These are phyloP conservation scores for Nasonovia ribisnigri DNA, from an alignment of 2,888 invertebrate species.

Conservation along the genomic window DNA sequence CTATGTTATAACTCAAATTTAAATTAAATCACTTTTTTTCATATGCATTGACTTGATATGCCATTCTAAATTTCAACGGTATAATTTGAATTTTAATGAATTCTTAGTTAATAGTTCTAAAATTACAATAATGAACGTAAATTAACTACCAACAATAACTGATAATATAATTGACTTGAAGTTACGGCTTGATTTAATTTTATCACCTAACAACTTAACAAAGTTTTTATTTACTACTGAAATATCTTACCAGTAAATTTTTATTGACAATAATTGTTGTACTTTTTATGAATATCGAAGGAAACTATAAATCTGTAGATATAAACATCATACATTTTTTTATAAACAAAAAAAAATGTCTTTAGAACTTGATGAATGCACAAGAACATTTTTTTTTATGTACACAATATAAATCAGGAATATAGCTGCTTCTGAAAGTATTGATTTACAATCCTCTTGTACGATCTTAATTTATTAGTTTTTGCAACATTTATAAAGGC, in stretches of 20 bases:
- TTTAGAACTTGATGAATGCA: background rate
- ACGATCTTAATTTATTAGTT: constrained; percentile 1
- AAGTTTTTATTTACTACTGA: background rate
- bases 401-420: background rate
- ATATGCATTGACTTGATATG: background rate
- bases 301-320: background rate
- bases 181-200: background rate
- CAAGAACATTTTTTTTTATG: background rate
- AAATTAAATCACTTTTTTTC: background rate
- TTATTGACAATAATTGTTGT: background rate
- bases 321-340: background rate
- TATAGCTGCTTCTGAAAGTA: background rate
- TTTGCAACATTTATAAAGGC: background rate
- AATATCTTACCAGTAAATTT: background rate
- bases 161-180: background rate
- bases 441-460: background rate
- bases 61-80: background rate
- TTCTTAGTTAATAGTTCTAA: background rate
- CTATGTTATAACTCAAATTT: background rate
- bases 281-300: background rate
- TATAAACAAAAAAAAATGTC: background rate
- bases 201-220: background rate
- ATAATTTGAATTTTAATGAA: background rate
- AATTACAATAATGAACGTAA: background rate
- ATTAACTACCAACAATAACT: background rate